phyloP scores from a whole-genome alignment of 2,113 vertebrate genomes.

The Thinocorus orbignyianus region DNA sequence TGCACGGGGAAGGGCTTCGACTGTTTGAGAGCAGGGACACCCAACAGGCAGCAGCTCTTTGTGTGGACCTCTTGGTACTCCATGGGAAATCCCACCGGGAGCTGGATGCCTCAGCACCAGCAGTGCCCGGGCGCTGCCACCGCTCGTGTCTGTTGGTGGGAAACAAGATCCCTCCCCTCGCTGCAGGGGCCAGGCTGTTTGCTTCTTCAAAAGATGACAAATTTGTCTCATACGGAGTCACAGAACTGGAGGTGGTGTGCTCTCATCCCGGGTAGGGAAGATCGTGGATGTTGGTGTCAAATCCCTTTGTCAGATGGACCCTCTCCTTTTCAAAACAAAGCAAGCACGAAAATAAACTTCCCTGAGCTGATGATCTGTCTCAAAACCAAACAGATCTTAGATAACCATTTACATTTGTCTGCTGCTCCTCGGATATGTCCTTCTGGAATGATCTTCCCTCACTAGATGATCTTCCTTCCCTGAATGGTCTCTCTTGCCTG shows the following conservation, averaged over 20 bases:
- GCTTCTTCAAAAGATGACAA: neutral
- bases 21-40: neutral
- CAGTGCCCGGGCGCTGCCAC: neutral
- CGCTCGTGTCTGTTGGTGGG: accelerated
- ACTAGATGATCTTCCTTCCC: neutral
- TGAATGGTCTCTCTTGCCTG: neutral
- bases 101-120: neutral
- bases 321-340: neutral
- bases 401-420: neutral
- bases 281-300: neutral
- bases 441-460: neutral
- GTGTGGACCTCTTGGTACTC: neutral
- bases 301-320: neutral
- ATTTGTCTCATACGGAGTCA: neutral
- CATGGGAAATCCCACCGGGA: accelerated
- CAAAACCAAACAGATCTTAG: neutral
- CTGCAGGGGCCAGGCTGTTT: neutral
- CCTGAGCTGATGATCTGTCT: neutral
- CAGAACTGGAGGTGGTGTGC: neutral
- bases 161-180: neutral
- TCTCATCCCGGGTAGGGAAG: neutral
- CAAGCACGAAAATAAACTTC: neutral
- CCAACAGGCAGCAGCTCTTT: accelerated
- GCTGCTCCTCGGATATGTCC: neutral
- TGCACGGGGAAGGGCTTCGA: neutral